These are phyloP conservation scores for Plebejus melissa DNA, from an alignment of 2,888 invertebrate species.

Conservation along the genomic window DNA sequence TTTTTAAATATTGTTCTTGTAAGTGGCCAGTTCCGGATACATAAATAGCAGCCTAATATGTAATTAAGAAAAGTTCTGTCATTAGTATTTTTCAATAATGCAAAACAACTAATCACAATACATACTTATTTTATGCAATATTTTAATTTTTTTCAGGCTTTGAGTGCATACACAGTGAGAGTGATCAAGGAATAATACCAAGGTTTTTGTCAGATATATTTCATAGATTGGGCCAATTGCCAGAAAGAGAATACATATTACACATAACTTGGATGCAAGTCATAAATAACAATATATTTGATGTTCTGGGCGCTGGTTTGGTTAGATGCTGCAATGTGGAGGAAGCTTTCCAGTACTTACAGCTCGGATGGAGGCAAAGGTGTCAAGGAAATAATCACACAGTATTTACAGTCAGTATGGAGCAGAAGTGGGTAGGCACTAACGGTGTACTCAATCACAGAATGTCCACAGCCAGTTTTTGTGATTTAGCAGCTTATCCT, in stretches of 20 bases:
- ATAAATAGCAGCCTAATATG: too few species aligned
- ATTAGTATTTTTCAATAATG: too few species aligned
- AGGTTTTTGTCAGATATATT: constrained; percentile 86
- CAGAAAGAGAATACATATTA: constrained; percentile 82
- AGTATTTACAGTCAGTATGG: constrained; percentile 85
- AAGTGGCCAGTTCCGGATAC: too few species aligned
- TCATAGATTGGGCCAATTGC: constrained; percentile 81
- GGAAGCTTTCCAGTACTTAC: constrained; percentile 85
- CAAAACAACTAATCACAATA: too few species aligned
- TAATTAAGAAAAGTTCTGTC: too few species aligned
- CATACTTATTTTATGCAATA: neutral
- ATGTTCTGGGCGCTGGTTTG: constrained; percentile 77
- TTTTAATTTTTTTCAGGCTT: constrained; percentile 56
- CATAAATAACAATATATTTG: constrained; percentile 81
- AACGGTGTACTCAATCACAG: constrained; percentile 84
- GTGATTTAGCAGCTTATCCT: constrained; percentile 81
- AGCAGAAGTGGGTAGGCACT: constrained; percentile 85
- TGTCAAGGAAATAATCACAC: constrained; percentile 81
- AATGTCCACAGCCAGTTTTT: constrained; percentile 86
- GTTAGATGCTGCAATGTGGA: constrained; percentile 82
- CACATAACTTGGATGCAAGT: constrained; percentile 87
- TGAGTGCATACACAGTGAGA: constrained; percentile 80
- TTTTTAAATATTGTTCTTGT: too few species aligned
- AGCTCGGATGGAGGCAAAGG: constrained; percentile 81
- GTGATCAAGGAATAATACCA: constrained; percentile 85